Base-by-base conservation (phyloP, 2,113 vertebrate genomes). In the Hyaena hyaena region DNA sequence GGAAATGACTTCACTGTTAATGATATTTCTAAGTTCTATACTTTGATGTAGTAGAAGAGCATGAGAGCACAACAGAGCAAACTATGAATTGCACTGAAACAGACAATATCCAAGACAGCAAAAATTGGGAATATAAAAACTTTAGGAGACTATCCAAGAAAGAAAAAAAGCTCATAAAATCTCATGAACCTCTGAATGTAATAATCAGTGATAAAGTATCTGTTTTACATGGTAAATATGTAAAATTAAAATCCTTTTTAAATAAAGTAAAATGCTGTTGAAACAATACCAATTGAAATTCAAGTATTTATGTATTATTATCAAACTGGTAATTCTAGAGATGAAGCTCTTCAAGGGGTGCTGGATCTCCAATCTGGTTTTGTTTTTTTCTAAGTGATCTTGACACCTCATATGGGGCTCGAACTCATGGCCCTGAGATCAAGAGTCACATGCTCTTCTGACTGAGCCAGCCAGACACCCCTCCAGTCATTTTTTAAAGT, bases 191-290 rank as follows among this genome's bases (percentile, higher is more conserved):
- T 79, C 33, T 82, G 66, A 68, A 85, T 66, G 35, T 77, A 58
- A 90, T 76, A 19, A 63, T 93, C 73, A 61, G 12, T 76, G 43
- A 61, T 68, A 79, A 96, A 77, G 4, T 82, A 39, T 33, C 28
- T 96, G 91, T 94, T 92, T 50, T 50, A 50, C 50, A 50, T 50
- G 50, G 2, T 50, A 50, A 89, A 87, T 80, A 65, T n/a, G 15
- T 55, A 69, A 96, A 96, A 89, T 87, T 88, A 74, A 90, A 69
- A 84, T 69, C 24, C 9, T 80, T 93, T 88, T 43, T 97, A 95
- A 92, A 89, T 77, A 65, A 82, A 85, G 33, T 63, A 31, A 93
- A 80, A 83, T 83, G 31, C 7, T 71, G 7, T 35, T 45, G 26
- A 35, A 55, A 90, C 71, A n/a, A 93, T 10, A 85, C 7, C 61